Evolutionary conservation across 37 sponge, comb jelly and placozoan genomes (phyloP).

Genomic region (Eunapius fragilis): DNA sequence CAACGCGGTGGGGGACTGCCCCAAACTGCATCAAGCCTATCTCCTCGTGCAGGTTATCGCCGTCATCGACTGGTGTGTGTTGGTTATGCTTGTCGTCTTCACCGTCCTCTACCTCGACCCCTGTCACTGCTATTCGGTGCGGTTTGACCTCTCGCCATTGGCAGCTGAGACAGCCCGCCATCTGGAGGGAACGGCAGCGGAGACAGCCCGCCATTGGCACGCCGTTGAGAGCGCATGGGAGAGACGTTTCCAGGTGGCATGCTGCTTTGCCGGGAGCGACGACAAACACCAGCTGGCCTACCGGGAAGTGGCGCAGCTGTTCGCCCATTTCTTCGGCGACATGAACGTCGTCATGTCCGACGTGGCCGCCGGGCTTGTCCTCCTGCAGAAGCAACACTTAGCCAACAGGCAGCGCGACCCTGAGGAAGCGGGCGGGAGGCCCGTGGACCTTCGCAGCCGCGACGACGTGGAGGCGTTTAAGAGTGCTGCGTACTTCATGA

Average conservation of each 20-base stretch:
- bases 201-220: constrained; percentile 24
- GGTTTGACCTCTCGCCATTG: constrained; percentile 7
- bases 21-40: constrained; percentile 20
- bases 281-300: constrained; percentile 72
- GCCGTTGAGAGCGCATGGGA: constrained; percentile 59
- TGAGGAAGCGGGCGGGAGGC: background rate
- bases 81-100: constrained; percentile 33
- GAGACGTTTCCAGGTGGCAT: constrained; percentile 44
- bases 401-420: background rate
- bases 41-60: constrained; percentile 29
- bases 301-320: constrained; percentile 71
- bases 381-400: constrained; percentile 78
- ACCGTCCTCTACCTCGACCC: constrained; percentile 78
- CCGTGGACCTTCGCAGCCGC: constrained; percentile 52
- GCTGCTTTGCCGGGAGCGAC: constrained; percentile 52
- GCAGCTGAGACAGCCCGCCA: background rate
- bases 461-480: constrained; percentile 50
- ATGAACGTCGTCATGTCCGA: constrained; percentile 83
- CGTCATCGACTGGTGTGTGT: constrained; percentile 52
- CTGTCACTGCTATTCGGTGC: constrained; percentile 65
- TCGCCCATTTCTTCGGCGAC: constrained; percentile 75
- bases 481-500: constrained; percentile 52
- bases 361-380: constrained; percentile 80
- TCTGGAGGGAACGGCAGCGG: background rate
- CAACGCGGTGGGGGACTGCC: constrained; percentile 8